Conservation (phyloP, 1,140 invertebrate species). For the Onthophagus taurus region DNA sequence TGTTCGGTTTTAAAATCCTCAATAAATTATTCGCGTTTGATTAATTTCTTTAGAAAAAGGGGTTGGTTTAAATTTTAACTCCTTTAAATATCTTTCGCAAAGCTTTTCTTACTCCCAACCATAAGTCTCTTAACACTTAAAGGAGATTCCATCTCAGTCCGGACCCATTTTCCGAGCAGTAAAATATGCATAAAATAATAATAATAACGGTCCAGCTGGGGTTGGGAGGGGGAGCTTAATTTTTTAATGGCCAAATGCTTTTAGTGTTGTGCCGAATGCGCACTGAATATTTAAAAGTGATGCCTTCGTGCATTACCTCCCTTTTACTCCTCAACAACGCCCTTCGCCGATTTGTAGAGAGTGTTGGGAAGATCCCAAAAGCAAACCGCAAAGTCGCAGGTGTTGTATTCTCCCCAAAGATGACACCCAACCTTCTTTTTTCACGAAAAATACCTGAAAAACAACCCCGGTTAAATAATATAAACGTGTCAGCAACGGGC, state of each 20-base stretch:
- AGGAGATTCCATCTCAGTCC: no score
- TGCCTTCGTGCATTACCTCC: no score
- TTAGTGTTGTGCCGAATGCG: conserved; percentile 35
- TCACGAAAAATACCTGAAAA: conserved; percentile 11
- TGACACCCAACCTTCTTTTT: not conserved
- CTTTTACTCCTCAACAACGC: no score
- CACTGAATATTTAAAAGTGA: conserved; percentile 39
- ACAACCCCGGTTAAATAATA: conserved; percentile 11
- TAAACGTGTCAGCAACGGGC: conserved; percentile 7
- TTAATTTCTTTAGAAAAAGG: no score
- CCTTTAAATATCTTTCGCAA: no score
- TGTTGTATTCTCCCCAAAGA: not conserved
- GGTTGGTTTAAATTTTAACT: no score
- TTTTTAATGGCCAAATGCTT: conserved; percentile 41
- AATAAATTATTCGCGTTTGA: no score
- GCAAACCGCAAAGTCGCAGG: conserved; percentile 3
- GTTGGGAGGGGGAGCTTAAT: conserved; percentile 32
- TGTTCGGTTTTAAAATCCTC: no score
- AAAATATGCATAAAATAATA: conserved; percentile 38
- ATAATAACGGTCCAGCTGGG: no score
- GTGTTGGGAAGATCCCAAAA: not conserved
- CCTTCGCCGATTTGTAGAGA: conserved; percentile 8
- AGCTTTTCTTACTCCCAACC: no score
- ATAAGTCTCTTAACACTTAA: no score
- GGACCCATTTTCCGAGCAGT: conserved; percentile 31